Conservation (phyloP, 2,797 vertebrate genomes). For the Sylvilagus floridanus region DNA sequence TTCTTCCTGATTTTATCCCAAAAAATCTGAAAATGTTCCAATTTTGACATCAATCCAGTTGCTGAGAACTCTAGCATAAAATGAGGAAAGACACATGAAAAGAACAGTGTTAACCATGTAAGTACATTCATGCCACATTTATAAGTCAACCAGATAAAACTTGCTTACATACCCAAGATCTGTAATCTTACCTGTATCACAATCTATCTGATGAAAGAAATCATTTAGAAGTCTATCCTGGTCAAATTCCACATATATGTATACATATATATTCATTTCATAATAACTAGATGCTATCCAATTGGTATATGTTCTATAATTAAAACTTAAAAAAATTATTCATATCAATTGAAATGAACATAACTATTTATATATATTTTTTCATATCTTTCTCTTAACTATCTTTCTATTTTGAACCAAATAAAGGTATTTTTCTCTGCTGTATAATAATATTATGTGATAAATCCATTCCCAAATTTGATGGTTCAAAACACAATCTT, state of each 20-base stretch:
- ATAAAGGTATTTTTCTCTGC: neutral
- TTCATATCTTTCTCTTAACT: neutral
- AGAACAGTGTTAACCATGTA: slow-evolving; percentile 60
- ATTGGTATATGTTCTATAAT: slow-evolving; percentile 23
- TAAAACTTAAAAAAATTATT: neutral
- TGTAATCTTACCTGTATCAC: neutral
- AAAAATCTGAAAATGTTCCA: slow-evolving; percentile 75
- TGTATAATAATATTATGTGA: neutral
- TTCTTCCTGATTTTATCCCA: slow-evolving; percentile 79
- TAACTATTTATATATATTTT: slow-evolving; percentile 45
- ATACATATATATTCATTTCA: slow-evolving; percentile 41
- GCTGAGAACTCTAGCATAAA: slow-evolving; percentile 71
- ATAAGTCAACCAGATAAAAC: slow-evolving; percentile 63
- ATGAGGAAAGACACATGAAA: slow-evolving; percentile 73
- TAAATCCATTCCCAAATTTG: neutral
- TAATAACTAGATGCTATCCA: slow-evolving; percentile 4
- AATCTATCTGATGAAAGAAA: neutral
- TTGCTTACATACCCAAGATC: slow-evolving; percentile 33
- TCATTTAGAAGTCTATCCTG: neutral
- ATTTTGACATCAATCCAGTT: slow-evolving; percentile 73
- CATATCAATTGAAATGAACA: neutral
- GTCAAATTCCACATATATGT: neutral
- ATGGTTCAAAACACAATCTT: slow-evolving; percentile 1
- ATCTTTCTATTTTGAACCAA: neutral
- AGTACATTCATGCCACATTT: slow-evolving; percentile 59